phyloP scores from a whole-genome alignment of 2,113 vertebrate genomes.

The Colossoma macropomum region DNA sequence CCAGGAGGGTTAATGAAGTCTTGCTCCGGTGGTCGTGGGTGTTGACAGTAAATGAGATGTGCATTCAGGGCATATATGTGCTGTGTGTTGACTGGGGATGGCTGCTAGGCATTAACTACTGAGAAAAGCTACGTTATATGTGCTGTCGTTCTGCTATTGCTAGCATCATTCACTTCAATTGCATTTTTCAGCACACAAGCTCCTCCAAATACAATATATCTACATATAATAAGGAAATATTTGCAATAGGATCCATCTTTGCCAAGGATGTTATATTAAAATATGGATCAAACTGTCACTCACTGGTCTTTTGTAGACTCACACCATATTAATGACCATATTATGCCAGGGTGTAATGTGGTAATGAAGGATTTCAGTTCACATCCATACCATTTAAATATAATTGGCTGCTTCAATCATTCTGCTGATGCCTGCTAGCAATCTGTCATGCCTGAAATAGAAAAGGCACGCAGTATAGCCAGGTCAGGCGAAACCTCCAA shows the following conservation, averaged over 20 bases:
- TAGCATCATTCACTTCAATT: background rate
- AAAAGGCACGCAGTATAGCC: background rate
- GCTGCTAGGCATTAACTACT: slow-evolving; percentile 11
- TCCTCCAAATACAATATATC: background rate
- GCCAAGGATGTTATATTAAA: background rate
- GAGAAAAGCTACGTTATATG: too few species aligned
- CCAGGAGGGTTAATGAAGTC: background rate
- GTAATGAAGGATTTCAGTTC: background rate
- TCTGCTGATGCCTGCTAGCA: background rate
- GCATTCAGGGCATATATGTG: background rate
- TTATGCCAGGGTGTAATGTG: background rate
- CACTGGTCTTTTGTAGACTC: background rate
- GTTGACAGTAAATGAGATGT: slow-evolving; percentile 6
- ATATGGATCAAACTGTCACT: background rate
- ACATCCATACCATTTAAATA: background rate
- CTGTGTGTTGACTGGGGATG: background rate
- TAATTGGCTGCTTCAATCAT: slow-evolving; percentile 1
- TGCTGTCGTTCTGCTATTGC: too few species aligned
- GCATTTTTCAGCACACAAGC: background rate
- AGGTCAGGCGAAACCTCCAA: background rate
- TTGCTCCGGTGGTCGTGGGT: background rate
- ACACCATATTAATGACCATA: background rate
- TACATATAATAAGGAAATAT: background rate
- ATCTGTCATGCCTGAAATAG: background rate
- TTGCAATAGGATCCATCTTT: background rate